A percentile compares a stretch with the other conserved stretches of the same genome.
Evolutionary conservation across 2,113 vertebrate genomes (phyloP).

Genomic region (Azemiops feae): DNA sequence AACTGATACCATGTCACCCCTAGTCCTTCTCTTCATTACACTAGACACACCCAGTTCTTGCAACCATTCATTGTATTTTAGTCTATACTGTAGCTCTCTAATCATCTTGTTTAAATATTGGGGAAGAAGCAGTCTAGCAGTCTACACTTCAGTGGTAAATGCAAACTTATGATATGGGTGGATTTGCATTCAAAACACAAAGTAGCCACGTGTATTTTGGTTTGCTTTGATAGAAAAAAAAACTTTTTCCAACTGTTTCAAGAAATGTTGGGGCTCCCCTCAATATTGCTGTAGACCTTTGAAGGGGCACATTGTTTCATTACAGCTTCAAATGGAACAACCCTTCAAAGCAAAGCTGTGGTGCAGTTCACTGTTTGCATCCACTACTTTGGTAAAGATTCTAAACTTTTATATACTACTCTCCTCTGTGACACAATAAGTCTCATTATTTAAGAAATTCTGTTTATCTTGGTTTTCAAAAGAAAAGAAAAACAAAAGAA

Average conservation of each 20-base stretch:
- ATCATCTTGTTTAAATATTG: not conserved
- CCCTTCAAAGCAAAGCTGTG: not conserved
- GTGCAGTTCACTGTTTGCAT: not conserved
- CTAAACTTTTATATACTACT: not conserved
- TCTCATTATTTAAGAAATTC: not conserved
- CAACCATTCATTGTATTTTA: no score
- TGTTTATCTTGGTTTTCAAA: not conserved
- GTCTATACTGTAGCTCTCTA: no score
- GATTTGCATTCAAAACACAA: not conserved
- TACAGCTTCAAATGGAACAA: not conserved
- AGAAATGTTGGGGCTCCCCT: not conserved
- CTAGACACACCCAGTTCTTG: not conserved
- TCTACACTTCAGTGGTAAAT: not conserved
- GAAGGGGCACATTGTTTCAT: not conserved
- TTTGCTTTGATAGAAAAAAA: not conserved
- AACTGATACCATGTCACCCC: not conserved
- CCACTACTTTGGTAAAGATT: not conserved
- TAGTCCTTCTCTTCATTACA: not conserved
- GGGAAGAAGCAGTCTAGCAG: not conserved
- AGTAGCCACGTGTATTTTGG: not conserved
- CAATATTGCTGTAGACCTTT: not conserved
- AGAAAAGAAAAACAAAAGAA: not conserved
- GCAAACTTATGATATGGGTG: not conserved
- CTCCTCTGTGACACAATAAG: not conserved
- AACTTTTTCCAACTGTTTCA: not conserved